phyloP scores from a whole-genome alignment of 1,140 invertebrate species.

The Papilio polytes region DNA sequence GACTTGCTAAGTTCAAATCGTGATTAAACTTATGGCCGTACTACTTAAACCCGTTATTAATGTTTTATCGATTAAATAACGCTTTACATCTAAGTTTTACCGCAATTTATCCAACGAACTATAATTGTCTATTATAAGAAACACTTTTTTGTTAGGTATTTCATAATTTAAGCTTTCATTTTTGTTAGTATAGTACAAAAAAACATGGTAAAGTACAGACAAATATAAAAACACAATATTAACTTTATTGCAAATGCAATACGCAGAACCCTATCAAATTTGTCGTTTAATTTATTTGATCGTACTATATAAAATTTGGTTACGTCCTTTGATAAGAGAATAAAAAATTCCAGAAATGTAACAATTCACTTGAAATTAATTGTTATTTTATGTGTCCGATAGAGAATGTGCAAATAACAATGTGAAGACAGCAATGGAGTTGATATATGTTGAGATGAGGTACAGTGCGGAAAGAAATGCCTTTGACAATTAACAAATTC shows the following conservation, averaged over 20 bases:
- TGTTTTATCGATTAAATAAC: constrained; percentile 27
- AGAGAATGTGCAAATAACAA: constrained; percentile 15
- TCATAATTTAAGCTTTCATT: background rate
- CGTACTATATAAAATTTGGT: background rate
- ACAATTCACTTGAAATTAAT: background rate
- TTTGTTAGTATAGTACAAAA: background rate
- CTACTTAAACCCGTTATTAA: constrained; percentile 13
- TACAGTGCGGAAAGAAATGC: too few relatives aligned
- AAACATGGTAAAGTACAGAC: background rate
- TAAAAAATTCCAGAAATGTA: background rate
- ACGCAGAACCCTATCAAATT: background rate
- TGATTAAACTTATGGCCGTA: constrained; percentile 15
- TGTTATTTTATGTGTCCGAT: constrained; percentile 1
- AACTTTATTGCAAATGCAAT: background rate
- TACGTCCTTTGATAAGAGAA: background rate
- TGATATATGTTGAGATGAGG: background rate
- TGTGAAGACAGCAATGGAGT: constrained; percentile 1
- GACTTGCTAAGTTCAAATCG: constrained; percentile 5
- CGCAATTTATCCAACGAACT: constrained; percentile 11
- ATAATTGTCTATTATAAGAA: background rate
- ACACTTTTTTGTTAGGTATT: background rate
- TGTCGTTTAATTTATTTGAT: too few relatives aligned
- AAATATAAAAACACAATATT: background rate
- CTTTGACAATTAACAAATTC: too few relatives aligned
- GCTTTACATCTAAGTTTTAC: background rate